Percentiles rank a stretch among this genome's conserved stretches.
Conservation (phyloP, 2,888 invertebrate genomes). For the Choristoneura rosaceana region DNA sequence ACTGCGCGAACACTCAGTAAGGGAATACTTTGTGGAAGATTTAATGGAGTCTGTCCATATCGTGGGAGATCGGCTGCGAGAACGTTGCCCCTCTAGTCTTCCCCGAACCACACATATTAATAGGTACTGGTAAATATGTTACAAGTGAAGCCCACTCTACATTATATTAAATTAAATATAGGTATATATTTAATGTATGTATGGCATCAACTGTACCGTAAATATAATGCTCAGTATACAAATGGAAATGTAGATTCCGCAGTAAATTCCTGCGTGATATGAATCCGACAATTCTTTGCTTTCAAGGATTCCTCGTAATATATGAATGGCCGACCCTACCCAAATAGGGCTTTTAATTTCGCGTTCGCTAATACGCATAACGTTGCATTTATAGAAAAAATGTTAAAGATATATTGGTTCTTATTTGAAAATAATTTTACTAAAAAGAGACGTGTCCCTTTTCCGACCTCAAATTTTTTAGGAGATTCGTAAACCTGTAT, state of each 20-base stretch:
- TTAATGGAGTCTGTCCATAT: no score
- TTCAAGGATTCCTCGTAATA: conserved; percentile 27
- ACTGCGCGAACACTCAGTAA: no score
- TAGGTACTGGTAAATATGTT: no score
- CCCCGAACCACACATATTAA: no score
- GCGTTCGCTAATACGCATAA: background rate
- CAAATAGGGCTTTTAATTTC: conserved; percentile 16
- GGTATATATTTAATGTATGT: background rate
- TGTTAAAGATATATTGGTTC: background rate
- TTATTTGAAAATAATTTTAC: background rate
- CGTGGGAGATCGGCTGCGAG: no score
- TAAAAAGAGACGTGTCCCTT: background rate
- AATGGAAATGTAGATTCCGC: conserved; percentile 29
- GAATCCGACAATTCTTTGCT: conserved; percentile 36
- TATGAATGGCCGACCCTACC: conserved; percentile 30
- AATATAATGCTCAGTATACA: conserved; percentile 26
- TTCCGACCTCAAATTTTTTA: background rate
- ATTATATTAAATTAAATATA: no score
- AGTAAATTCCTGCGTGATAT: conserved; percentile 34
- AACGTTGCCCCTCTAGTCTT: no score
- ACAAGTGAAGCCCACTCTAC: no score
- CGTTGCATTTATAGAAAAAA: background rate
- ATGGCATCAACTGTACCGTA: conserved; percentile 2
- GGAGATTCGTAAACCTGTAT: background rate
- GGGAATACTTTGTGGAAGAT: no score